Percentiles rank a stretch among this genome's conserved stretches.
Conservation (phyloP, 2,797 vertebrate species). For the Halcyon smyrnensis region DNA sequence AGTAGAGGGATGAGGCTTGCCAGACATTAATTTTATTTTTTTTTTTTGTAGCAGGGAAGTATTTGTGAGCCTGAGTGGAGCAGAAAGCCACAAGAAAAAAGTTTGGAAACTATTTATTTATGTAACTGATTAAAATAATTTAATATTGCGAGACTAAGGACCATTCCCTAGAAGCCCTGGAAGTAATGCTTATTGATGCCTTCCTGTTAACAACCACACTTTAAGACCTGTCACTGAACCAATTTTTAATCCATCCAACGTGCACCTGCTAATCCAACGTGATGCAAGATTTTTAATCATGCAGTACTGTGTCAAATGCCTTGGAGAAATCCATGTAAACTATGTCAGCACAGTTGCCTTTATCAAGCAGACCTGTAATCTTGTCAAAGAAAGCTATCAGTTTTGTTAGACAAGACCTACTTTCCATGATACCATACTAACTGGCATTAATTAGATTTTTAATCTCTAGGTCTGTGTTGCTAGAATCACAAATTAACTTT, state of each 20-base stretch:
- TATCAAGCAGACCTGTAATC: conserved; percentile 32
- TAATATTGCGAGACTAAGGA: not conserved
- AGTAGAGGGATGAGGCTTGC: not conserved
- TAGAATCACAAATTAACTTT: conserved; percentile 39
- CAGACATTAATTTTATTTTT: not conserved
- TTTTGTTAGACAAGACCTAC: conserved; percentile 6
- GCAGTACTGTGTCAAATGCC: not conserved
- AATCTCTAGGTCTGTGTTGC: conserved; percentile 26
- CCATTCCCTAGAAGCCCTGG: not conserved
- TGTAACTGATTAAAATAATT: not conserved
- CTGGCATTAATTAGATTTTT: conserved; percentile 47
- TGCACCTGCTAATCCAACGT: not conserved
- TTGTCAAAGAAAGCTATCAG: conserved; percentile 27
- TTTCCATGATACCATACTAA: conserved; percentile 25
- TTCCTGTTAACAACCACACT: not conserved
- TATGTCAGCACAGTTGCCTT: conserved; percentile 15
- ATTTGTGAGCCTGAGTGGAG: not conserved
- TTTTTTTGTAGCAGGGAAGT: not conserved
- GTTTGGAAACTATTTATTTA: not conserved
- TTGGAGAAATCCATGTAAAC: conserved; percentile 49
- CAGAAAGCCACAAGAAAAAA: not conserved
- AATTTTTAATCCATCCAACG: not conserved
- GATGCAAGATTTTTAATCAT: not conserved
- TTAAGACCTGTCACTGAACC: not conserved
- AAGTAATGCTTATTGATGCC: not conserved